phyloP scores from a whole-genome alignment of 2,797 vertebrate species.

The Podarcis lilfordi region DNA sequence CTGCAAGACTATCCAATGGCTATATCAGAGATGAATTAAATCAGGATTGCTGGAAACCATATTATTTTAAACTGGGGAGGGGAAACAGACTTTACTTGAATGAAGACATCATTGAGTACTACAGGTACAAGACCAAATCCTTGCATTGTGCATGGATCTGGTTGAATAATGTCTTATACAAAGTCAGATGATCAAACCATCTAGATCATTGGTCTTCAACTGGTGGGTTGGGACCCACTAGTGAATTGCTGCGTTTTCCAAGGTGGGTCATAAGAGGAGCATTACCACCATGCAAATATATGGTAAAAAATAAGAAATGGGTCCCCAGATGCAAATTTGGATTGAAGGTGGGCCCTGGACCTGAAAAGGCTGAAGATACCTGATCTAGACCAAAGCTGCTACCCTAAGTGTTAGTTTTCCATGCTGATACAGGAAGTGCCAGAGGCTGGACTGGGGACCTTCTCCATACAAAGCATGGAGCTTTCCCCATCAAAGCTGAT shows the following conservation, averaged over 20 bases:
- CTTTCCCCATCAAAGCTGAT: neutral
- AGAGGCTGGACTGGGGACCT: neutral
- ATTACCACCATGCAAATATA: too few species aligned
- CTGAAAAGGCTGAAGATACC: too few species aligned
- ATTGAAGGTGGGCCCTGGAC: too few species aligned
- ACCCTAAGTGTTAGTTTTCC: neutral
- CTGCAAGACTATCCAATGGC: neutral
- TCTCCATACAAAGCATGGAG: neutral
- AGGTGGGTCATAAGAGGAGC: too few species aligned
- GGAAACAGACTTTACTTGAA: too few species aligned
- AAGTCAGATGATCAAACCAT: too few species aligned
- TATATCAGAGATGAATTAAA: neutral
- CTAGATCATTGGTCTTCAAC: too few species aligned
- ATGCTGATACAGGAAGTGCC: neutral
- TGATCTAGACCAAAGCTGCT: neutral
- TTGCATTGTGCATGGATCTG: neutral
- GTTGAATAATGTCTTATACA: too few species aligned
- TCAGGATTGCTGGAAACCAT: neutral
- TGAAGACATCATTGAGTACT: neutral
- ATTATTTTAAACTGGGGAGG: neutral
- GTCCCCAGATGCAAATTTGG: too few species aligned
- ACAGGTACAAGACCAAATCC: neutral
- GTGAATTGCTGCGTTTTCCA: too few species aligned
- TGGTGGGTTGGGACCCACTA: too few species aligned
- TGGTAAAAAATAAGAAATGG: too few species aligned